Conservation (phyloP, 2,797 vertebrate species). For the Mallotus villosus region DNA sequence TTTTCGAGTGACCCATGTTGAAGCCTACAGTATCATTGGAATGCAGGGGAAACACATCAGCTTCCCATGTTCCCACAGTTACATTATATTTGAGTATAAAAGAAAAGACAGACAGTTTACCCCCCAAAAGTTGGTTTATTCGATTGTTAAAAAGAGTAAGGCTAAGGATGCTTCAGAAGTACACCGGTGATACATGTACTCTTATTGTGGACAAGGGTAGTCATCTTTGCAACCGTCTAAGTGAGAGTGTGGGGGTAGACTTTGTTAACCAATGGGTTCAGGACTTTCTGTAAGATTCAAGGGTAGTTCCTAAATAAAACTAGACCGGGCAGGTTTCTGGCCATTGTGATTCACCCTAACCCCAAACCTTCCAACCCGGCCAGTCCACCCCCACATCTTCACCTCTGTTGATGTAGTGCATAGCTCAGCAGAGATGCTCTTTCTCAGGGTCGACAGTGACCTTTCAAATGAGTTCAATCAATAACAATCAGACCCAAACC, state of each 20-base stretch:
- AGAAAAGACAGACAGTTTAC: slow-evolving; percentile 12
- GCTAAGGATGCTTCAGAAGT: slow-evolving; percentile 56
- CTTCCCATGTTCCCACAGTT: no score
- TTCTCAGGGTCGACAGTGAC: not conserved
- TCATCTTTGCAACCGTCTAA: slow-evolving; percentile 12
- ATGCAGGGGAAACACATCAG: no score
- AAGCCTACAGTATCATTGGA: no score
- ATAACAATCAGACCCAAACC: slow-evolving; percentile 46
- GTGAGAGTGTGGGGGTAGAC: slow-evolving; percentile 7
- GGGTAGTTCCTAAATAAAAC: not conserved
- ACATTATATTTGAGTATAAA: not conserved
- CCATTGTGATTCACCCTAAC: not conserved
- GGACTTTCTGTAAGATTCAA: not conserved
- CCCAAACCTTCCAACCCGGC: no score
- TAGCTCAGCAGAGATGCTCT: not conserved
- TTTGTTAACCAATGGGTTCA: no score
- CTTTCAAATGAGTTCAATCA: slow-evolving; percentile 11
- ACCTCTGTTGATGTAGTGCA: not conserved
- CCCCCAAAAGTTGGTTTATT: slow-evolving; percentile 70
- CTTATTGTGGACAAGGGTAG: slow-evolving; percentile 31
- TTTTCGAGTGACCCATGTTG: no score
- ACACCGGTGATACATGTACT: slow-evolving; percentile 36
- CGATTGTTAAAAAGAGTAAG: slow-evolving; percentile 66
- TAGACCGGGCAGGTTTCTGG: not conserved
- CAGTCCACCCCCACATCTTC: not conserved